Percentiles rank a stretch among this genome's conserved stretches.
These are phyloP conservation scores for Notarius quadriscutis DNA, from an alignment of 2,113 vertebrate species.

Conservation along the genomic window DNA sequence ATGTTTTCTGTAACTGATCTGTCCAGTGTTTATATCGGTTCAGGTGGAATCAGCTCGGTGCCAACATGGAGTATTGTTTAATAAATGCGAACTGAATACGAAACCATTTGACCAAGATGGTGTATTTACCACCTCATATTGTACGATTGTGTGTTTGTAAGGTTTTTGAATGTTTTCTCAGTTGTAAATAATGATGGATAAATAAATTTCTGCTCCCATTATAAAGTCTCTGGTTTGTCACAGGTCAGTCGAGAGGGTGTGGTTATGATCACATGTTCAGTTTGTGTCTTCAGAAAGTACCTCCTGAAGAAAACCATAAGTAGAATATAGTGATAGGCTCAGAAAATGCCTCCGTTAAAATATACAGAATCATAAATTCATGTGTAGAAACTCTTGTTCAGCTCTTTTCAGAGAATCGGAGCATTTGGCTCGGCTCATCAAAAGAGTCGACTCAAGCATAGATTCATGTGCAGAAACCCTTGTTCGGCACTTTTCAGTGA, in stretches of 20 bases:
- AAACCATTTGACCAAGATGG: constrained; percentile 63
- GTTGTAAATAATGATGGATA: constrained; percentile 50
- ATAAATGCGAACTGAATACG: constrained; percentile 46
- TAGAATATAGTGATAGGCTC: too few species aligned
- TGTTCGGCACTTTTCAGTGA: too few species aligned
- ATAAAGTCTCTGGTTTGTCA: not conserved
- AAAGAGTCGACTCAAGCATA: too few species aligned
- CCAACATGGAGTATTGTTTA: not conserved
- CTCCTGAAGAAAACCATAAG: too few species aligned
- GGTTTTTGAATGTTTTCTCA: constrained; percentile 56
- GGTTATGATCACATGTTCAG: not conserved
- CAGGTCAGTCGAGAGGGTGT: not conserved
- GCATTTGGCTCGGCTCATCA: too few species aligned
- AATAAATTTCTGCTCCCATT: constrained; percentile 49
- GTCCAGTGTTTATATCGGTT: not conserved
- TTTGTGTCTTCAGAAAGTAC: not conserved
- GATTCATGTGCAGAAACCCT: too few species aligned
- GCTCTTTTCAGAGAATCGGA: too few species aligned
- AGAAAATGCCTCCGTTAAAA: not conserved
- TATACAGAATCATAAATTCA: too few species aligned
- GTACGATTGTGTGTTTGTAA: not conserved
- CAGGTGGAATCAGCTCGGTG: not conserved
- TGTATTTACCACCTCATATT: not conserved
- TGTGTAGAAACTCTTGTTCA: too few species aligned
- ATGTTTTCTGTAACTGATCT: not conserved